Conservation (phyloP, 2,797 vertebrate species). For the Sebastiscus albofasciatus region DNA sequence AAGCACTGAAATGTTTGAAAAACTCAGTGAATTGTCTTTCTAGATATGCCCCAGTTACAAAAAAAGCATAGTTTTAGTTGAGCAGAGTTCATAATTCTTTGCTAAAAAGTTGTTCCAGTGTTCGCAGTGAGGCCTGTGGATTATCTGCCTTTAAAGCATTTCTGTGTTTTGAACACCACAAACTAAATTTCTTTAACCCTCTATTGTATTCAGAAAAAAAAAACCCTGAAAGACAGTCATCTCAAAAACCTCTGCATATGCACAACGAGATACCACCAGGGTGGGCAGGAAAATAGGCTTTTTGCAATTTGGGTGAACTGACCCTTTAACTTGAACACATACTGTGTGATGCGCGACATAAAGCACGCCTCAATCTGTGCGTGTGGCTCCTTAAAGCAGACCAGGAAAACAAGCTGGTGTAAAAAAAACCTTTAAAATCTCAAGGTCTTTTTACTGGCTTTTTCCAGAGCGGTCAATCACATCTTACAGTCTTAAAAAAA, state of each 20-base stretch:
- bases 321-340: slow-evolving; percentile 1
- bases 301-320: neutral
- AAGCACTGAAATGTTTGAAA: neutral
- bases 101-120: neutral
- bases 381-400: neutral
- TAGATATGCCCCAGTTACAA: neutral
- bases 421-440: neutral
- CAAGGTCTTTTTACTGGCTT: neutral
- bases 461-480: neutral
- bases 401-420: neutral
- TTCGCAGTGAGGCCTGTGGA: neutral
- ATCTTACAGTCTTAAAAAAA: neutral
- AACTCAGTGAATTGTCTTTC: neutral
- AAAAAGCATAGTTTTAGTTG: neutral
- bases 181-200: neutral
- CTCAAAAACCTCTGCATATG: neutral
- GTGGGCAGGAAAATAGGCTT: neutral
- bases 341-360: neutral
- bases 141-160: neutral
- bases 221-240: neutral
- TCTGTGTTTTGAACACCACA: neutral
- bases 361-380: neutral
- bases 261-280: neutral
- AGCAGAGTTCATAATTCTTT: neutral
- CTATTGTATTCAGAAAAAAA: neutral